Base-by-base conservation (phyloP, 1,140 invertebrate species). In the Hermatobates lingyangjiaoensis region DNA sequence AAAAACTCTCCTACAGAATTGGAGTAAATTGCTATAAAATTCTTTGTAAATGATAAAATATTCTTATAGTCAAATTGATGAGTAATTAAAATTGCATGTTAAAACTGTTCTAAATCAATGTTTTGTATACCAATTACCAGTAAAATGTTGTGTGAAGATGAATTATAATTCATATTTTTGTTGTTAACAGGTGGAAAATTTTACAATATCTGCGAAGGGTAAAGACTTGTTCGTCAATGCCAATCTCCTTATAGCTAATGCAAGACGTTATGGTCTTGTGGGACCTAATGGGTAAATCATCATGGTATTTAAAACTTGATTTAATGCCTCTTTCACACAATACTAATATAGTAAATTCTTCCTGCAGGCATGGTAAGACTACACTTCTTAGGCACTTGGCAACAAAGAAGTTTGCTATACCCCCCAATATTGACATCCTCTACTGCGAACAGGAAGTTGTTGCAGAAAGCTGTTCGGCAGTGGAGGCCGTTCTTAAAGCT, bases 371-470 rank as follows among this genome's bases (percentile, higher is more conserved):
- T 72, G 95, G 96, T 14, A 99, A 99, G 74, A 98, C 95, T n/a
- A 99, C 96, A 0, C 64, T 99, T 15, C 68, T 99, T 18, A 79
- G 91, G 49, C 94, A 98, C 62, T 82, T 99, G 60, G 85, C 84
- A 5, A 80, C 81, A 48, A 71, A 88, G 61, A 81, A 81, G 3
- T 84, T 99, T 57, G 80, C 81, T 49, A 92, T 99, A 62, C 96
- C 96, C 1, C 82, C 88, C 0, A 89, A 86, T 58, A 98, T 99
- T 57, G 96, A 99, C 71, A 87, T 98, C 53, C 69, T 99, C 45
- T 83, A 96, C 57, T 99, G 96, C 66, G 96, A 99, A 71, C 96
- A 99, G 74, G 94, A 97, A 73, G 93, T 98, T 26, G 77, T 88
- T 0, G 91, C 92, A 14, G 92, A 96, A 66, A 80, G 90, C 55